Evolutionary conservation across 2,113 vertebrate species (phyloP).

Genomic region (Cervus canadensis): DNA sequence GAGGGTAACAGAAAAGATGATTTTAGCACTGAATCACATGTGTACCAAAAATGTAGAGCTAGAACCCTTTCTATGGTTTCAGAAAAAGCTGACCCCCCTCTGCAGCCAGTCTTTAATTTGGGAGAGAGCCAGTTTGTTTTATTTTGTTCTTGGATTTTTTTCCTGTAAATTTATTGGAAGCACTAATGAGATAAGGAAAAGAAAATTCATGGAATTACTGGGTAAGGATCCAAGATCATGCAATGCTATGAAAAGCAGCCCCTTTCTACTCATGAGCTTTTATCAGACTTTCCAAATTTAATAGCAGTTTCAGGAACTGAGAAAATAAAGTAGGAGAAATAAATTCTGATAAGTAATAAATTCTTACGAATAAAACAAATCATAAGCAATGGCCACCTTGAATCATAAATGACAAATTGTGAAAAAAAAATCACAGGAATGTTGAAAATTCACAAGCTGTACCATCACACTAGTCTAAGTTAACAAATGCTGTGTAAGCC

Average conservation of each 20-base stretch:
- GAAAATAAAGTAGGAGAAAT: neutral
- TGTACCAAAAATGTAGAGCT: neutral
- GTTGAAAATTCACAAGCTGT: neutral
- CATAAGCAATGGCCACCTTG: neutral
- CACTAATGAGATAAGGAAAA: neutral
- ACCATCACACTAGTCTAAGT: neutral
- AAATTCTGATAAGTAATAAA: neutral
- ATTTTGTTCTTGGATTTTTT: neutral
- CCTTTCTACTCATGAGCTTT: neutral
- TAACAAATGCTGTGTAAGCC: neutral
- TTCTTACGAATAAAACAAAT: neutral
- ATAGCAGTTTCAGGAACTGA: neutral
- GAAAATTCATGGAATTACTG: neutral
- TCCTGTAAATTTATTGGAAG: neutral
- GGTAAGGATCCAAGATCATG: neutral
- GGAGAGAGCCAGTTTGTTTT: neutral
- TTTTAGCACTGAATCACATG: neutral
- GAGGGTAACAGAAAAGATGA: neutral
- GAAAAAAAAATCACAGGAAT: neutral
- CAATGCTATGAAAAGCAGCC: neutral
- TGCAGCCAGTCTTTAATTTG: neutral
- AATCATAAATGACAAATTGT: neutral
- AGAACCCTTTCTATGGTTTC: neutral
- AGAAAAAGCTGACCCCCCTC: neutral
- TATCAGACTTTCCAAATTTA: neutral